Percentiles rank a stretch among this genome's conserved stretches.
Evolutionary conservation across 2,113 vertebrate species (phyloP).

Genomic region (Pollachius pollachius): DNA sequence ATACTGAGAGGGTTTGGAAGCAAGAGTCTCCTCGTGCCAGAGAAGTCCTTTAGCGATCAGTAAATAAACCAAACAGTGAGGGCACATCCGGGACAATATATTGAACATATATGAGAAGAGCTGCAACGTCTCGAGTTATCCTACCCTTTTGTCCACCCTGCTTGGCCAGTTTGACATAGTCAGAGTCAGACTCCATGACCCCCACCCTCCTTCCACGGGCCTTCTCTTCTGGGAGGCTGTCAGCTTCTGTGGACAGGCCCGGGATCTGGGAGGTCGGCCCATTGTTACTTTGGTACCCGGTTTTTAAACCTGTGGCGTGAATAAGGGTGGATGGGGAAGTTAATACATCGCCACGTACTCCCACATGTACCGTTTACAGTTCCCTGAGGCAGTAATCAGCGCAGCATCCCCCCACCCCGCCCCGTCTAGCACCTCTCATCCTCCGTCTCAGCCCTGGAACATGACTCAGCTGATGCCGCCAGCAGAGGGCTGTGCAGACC

Average conservation of each 20-base stretch:
- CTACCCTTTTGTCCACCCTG: constrained; percentile 72
- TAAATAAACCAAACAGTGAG: not conserved
- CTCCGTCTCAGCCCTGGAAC: no score
- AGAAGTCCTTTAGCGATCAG: constrained; percentile 54
- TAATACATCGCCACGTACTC: no score
- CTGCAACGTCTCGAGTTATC: not conserved
- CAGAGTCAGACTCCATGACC: constrained; percentile 63
- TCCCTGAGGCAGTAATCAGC: no score
- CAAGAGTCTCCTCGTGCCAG: constrained; percentile 43
- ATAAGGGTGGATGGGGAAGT: no score
- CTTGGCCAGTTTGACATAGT: constrained; percentile 71
- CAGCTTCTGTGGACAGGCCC: constrained; percentile 55
- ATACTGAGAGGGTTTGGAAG: constrained; percentile 37
- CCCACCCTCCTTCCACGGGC: constrained; percentile 48
- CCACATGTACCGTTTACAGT: no score
- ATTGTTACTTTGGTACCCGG: not conserved
- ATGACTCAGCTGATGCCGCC: no score
- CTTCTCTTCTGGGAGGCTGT: constrained; percentile 33
- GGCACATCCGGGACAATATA: not conserved
- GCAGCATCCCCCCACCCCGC: no score
- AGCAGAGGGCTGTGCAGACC: no score
- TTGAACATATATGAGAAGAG: not conserved
- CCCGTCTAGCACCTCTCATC: no score
- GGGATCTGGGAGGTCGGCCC: constrained; percentile 69
- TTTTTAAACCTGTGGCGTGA: no score